Percentiles rank a stretch among this genome's conserved stretches.
These are phyloP conservation scores for Zygogramma bicolorata DNA, from an alignment of 2,888 invertebrate genomes.

Conservation along the genomic window DNA sequence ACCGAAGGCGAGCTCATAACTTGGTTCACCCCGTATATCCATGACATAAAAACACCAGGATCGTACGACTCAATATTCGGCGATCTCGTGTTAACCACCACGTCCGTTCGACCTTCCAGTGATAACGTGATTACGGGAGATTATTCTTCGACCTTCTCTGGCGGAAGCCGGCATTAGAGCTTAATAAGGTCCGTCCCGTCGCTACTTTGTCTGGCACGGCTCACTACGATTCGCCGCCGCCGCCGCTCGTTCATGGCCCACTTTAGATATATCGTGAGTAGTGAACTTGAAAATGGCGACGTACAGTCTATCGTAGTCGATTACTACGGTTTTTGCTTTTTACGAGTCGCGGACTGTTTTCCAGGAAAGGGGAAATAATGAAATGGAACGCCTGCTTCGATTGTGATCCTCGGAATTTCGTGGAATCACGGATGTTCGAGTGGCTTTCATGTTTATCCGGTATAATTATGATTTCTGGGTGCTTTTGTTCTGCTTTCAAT, in stretches of 20 bases:
- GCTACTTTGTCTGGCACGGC: slow-evolving; percentile 24
- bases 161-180: neutral
- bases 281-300: slow-evolving; percentile 37
- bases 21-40: neutral
- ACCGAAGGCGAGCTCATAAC: too few species aligned
- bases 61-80: neutral
- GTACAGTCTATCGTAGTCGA: slow-evolving; percentile 31
- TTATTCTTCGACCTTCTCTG: slow-evolving; percentile 9
- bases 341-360: neutral
- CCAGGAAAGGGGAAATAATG: neutral
- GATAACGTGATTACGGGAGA: slow-evolving; percentile 26
- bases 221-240: slow-evolving; percentile 2
- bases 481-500: neutral
- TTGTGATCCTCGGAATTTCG: neutral
- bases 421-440: neutral
- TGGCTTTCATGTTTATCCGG: neutral
- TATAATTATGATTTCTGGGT: neutral
- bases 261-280: slow-evolving; percentile 19
- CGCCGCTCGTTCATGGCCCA: slow-evolving; percentile 7
- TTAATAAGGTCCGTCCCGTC: slow-evolving; percentile 9
- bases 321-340: slow-evolving; percentile 22
- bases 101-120: slow-evolving; percentile 29
- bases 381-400: neutral
- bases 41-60: neutral
- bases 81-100: neutral